Conservation (phyloP, 2,113 vertebrate genomes). For the Myiopsitta monachus region DNA sequence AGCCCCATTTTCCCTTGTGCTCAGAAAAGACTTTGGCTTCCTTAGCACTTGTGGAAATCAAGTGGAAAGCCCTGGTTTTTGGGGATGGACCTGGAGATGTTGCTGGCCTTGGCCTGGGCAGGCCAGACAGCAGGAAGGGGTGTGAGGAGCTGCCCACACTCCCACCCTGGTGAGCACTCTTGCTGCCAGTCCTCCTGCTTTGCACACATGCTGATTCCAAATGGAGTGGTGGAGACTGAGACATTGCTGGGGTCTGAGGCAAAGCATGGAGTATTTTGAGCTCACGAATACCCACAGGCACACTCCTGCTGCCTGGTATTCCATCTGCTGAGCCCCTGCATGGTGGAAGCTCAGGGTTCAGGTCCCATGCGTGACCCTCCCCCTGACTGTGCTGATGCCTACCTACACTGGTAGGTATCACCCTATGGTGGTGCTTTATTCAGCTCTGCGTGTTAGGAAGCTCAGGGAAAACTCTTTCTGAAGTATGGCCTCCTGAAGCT, state of each 20-base stretch:
- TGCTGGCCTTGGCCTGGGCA: background rate
- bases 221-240: background rate
- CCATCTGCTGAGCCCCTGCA: background rate
- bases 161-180: background rate
- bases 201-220: background rate
- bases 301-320: background rate
- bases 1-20: background rate
- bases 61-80: background rate
- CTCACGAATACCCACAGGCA: background rate
- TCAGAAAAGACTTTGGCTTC: background rate
- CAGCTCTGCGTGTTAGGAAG: fast-evolving
- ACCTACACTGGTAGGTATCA: background rate
- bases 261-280: background rate
- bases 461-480: background rate
- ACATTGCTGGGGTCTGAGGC: background rate
- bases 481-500: background rate
- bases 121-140: background rate
- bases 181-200: background rate
- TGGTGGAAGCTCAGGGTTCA: background rate
- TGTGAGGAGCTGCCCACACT: background rate
- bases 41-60: background rate
- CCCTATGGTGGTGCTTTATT: background rate
- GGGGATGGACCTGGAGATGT: background rate
- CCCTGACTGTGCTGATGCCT: fast-evolving
- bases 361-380: fast-evolving